Percentiles rank a stretch among this genome's conserved stretches.
phyloP scores from a whole-genome alignment of 2,797 vertebrate genomes.

The Oryzias sinensis region DNA sequence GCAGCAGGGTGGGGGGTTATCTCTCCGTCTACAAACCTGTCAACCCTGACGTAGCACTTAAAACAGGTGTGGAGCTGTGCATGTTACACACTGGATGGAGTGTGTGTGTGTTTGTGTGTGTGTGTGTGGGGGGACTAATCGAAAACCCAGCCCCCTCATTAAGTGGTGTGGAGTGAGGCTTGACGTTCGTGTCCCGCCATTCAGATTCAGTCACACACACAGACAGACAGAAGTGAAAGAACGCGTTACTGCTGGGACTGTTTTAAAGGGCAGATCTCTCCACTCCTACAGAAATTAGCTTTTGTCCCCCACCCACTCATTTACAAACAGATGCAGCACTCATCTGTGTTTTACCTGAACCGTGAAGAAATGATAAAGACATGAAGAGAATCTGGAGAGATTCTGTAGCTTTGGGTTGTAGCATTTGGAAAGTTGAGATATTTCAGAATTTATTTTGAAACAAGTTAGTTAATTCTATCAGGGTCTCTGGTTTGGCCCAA shows the following conservation, averaged over 20 bases:
- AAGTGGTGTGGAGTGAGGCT: constrained; percentile 79
- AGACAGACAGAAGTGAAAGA: constrained; percentile 23
- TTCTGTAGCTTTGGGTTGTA: too few species aligned
- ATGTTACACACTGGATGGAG: constrained; percentile 39
- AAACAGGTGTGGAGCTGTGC: constrained; percentile 72
- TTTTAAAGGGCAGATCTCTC: constrained; percentile 74
- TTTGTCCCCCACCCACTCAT: constrained; percentile 2
- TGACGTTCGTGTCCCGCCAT: constrained; percentile 41
- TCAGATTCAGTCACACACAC: constrained; percentile 26
- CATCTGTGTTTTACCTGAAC: too few species aligned
- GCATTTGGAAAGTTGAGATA: too few species aligned
- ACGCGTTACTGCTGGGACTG: constrained; percentile 52
- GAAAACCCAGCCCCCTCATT: constrained; percentile 74
- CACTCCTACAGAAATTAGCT: constrained; percentile 63
- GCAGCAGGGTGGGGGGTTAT: constrained; percentile 66
- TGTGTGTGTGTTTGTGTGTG: constrained; percentile 40
- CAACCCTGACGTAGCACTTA: constrained; percentile 72
- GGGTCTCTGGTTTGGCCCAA: too few species aligned
- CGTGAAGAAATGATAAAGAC: too few species aligned
- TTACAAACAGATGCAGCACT: too few species aligned
- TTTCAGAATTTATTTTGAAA: too few species aligned
- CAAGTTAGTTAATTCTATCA: too few species aligned
- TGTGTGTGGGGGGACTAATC: constrained; percentile 26
- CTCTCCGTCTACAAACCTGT: constrained; percentile 60
- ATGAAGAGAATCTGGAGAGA: too few species aligned